Conservation (phyloP, 2,797 vertebrate genomes). For the Alca torda region DNA sequence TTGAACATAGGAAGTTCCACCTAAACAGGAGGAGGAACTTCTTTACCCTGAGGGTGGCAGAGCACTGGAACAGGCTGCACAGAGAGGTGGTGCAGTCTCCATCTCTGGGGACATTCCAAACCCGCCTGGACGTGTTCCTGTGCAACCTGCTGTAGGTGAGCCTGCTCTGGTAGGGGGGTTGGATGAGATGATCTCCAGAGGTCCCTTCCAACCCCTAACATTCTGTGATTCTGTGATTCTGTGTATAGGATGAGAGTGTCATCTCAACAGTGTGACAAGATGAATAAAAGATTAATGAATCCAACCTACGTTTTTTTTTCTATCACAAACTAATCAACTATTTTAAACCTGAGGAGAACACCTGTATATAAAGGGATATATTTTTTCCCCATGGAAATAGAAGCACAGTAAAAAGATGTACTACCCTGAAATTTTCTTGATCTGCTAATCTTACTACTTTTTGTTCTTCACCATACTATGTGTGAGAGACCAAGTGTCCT, state of each 20-base stretch:
- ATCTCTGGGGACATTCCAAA: no score
- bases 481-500: neutral
- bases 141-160: no score
- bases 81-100: no score
- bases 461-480: neutral
- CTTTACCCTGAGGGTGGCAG: no score
- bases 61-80: no score
- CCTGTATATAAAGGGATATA: neutral
- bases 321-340: neutral
- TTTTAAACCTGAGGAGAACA: neutral
- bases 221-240: no score
- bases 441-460: neutral
- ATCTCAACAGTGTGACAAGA: neutral
- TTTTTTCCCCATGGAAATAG: neutral
- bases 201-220: no score
- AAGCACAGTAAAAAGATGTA: neutral
- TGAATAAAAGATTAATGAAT: neutral
- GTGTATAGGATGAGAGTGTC: neutral
- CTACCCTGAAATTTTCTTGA: neutral
- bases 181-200: no score
- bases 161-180: no score
- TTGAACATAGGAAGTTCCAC: no score
- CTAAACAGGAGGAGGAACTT: no score
- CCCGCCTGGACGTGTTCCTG: no score
- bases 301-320: neutral